phyloP scores from a whole-genome alignment of 1,140 invertebrate genomes.

The Lithobius niger region DNA sequence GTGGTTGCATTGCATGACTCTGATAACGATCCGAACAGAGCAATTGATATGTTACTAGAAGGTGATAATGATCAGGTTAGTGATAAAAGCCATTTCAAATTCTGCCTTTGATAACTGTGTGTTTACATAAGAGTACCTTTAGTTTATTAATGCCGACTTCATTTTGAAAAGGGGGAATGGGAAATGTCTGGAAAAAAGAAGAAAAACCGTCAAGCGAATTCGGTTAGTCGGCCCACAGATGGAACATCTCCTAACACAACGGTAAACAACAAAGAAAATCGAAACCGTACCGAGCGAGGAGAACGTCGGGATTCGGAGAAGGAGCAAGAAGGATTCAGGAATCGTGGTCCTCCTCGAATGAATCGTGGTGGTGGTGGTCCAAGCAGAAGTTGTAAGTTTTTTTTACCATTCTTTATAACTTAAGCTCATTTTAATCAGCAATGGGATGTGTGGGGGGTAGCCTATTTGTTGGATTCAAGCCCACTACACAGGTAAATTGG shows the following conservation, averaged over 20 bases:
- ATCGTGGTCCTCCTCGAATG: constrained; percentile 33
- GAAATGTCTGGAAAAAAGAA: constrained; percentile 68
- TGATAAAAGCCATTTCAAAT: too few species aligned
- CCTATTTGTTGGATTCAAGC: too few species aligned
- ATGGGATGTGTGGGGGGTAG: too few species aligned
- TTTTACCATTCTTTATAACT: constrained; percentile 1
- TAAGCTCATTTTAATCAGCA: too few species aligned
- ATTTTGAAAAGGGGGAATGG: constrained; percentile 59
- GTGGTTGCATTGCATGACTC: constrained; percentile 34
- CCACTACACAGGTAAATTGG: too few species aligned
- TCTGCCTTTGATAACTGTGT: too few species aligned
- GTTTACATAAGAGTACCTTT: too few species aligned
- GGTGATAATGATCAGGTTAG: constrained; percentile 40
- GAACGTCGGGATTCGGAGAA: constrained; percentile 15
- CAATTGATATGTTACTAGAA: constrained; percentile 61
- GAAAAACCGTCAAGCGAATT: constrained; percentile 41
- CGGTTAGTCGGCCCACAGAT: constrained; percentile 21
- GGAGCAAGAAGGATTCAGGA: constrained; percentile 19
- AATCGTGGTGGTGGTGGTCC: constrained; percentile 30
- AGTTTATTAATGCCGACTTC: too few species aligned
- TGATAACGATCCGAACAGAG: constrained; percentile 37
- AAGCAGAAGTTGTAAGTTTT: background rate
- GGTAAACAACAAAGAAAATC: constrained; percentile 29
- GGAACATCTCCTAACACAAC: constrained; percentile 25
- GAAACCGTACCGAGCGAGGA: constrained; percentile 26